phyloP scores from a whole-genome alignment of 2,888 invertebrate genomes.

The Epinotia nisella region DNA sequence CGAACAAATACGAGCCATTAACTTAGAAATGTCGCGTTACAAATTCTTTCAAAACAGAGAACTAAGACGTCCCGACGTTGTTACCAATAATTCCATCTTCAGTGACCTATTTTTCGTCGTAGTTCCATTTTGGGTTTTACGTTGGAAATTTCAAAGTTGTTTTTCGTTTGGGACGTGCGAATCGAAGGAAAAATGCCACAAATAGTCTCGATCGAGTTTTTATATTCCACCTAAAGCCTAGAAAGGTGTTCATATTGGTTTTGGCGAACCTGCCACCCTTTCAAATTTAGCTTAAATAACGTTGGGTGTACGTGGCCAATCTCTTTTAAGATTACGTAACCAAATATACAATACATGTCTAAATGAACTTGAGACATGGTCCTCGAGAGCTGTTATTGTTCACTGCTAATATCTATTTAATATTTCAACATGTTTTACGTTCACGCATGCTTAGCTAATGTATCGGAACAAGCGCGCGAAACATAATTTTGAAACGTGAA shows the following conservation, averaged over 20 bases:
- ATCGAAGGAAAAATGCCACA: slow-evolving; percentile 37
- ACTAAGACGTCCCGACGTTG: slow-evolving; percentile 43
- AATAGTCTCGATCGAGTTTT: slow-evolving; percentile 41
- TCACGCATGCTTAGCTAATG: no score
- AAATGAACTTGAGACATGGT: no score
- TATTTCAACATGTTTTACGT: no score
- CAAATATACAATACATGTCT: not conserved
- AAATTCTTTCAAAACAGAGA: slow-evolving; percentile 44
- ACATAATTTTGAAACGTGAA: no score
- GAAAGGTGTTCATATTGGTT: slow-evolving; percentile 31
- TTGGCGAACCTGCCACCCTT: not conserved
- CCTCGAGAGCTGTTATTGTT: no score
- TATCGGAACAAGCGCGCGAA: no score
- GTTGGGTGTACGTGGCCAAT: not conserved
- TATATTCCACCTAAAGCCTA: slow-evolving; percentile 31
- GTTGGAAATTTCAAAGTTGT: not conserved
- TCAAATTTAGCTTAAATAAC: slow-evolving; percentile 23
- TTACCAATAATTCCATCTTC: slow-evolving; percentile 40
- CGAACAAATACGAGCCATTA: slow-evolving; percentile 36
- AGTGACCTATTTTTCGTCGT: slow-evolving; percentile 25
- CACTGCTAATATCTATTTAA: no score
- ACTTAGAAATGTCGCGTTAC: slow-evolving; percentile 37
- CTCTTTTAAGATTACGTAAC: slow-evolving; percentile 4
- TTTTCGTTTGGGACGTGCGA: slow-evolving; percentile 10
- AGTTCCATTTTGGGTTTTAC: slow-evolving; percentile 1